Evolutionary conservation across 2,113 vertebrate genomes (phyloP).

Genomic region (Pitta sordida): DNA sequence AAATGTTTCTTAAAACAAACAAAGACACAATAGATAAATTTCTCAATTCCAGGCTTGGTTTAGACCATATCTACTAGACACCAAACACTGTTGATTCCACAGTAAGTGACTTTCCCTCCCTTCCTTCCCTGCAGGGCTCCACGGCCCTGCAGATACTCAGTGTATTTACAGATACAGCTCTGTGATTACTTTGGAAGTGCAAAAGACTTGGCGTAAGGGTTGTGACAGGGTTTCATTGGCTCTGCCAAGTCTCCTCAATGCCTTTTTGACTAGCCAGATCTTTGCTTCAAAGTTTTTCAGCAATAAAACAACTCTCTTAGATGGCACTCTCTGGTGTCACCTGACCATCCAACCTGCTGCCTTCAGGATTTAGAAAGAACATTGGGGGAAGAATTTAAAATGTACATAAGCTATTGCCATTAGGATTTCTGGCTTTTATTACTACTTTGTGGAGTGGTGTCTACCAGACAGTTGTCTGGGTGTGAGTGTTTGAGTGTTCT

Average conservation of each 20-base stretch:
- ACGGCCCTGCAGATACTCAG: neutral
- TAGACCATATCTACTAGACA: neutral
- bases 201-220: neutral
- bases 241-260: neutral
- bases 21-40: neutral
- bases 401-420: neutral
- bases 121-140: neutral
- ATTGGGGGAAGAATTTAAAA: neutral
- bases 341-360: neutral
- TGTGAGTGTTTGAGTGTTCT: neutral
- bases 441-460: neutral
- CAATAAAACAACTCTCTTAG: neutral
- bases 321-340: neutral
- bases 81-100: neutral
- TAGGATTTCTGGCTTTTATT: neutral
- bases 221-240: neutral
- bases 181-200: conserved; percentile 29
- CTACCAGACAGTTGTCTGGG: neutral
- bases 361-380: neutral
- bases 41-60: neutral
- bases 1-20: conserved; percentile 35
- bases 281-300: neutral
- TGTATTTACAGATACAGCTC: neutral
- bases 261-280: neutral
- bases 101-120: conserved; percentile 11